Evolutionary conservation across 1,140 invertebrate species (phyloP).

Genomic region (Vollenhovia emeryi): DNA sequence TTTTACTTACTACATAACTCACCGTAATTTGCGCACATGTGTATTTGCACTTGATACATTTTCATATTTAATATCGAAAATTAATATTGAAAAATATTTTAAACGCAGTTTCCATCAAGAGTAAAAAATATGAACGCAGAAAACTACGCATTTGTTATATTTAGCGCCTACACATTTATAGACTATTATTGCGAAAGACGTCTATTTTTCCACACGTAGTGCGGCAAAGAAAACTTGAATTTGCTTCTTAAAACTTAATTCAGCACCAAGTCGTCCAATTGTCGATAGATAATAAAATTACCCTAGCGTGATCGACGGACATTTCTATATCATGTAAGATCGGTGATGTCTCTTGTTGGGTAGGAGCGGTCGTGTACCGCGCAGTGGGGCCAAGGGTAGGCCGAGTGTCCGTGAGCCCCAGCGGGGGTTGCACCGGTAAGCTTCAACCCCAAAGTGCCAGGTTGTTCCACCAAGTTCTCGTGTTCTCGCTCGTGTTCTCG

Average conservation of each 20-base stretch:
- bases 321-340: constrained; percentile 77
- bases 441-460: constrained; percentile 83
- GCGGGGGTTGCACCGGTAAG: constrained; percentile 85
- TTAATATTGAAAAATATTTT: not conserved
- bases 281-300: constrained; percentile 53
- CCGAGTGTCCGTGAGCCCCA: constrained; percentile 84
- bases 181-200: not conserved
- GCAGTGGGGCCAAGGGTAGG: constrained; percentile 84
- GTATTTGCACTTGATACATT: not conserved
- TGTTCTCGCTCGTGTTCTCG: constrained; percentile 79
- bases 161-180: not conserved
- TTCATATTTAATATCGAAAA: not conserved
- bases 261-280: constrained; percentile 44
- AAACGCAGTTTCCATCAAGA: too few species aligned
- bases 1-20: constrained; percentile 1
- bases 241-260: constrained; percentile 43
- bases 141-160: not conserved
- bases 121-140: not conserved
- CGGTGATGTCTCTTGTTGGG: constrained; percentile 83
- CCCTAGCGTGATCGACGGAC: constrained; percentile 57
- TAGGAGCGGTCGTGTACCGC: constrained; percentile 85
- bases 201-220: not conserved
- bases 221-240: not conserved
- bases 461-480: constrained; percentile 82
- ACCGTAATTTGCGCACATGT: not conserved